Base-by-base conservation (phyloP, 1,140 invertebrate species). In the Helicoverpa armigera region DNA sequence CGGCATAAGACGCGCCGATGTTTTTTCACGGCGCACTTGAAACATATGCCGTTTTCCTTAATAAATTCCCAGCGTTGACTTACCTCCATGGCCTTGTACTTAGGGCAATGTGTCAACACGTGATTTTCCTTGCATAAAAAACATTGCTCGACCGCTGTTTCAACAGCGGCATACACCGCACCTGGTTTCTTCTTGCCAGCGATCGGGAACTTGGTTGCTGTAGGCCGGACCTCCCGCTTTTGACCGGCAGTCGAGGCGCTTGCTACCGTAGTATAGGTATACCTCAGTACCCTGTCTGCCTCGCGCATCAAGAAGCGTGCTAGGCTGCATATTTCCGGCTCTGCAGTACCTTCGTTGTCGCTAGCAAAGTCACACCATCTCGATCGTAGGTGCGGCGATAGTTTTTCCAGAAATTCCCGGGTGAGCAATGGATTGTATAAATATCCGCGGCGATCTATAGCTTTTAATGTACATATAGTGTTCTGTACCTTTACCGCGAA, bases 301-400 rank as follows among this genome's bases (percentile, higher is more conserved):
- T 65, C 61, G 12, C 61, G 61, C 61, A 65, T 65, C 11, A 65
- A 12, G 14, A 65, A 65, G 2, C 61, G 61, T 0, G 61, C 43
- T 4, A 43, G 29, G 43, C 9, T 7, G 7, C 16, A n/a, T 0
- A 35, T 5, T 14, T 65, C 61, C 7, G 61, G 61, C 14, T 65
- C 61, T 10, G 31, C 13, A 7, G 29, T 16, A 10, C 31, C 14
- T 7, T 65, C 61, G 14, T 65, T 35, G 1, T 65, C 61, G 5
- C 18, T 13, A 2, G 61, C 61, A 3, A 4, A 65, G 29, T 65
- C 31, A 31, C 61, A 65, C 61, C 61, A 65, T n/a, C 61, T 14
- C 2, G 61, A 14, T 16, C 23, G 29, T 10, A 65, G 23, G 9
- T 65, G 61, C 14, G 61, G 61, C 14, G 29, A 35, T 13, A 65